Evolutionary conservation across 2,797 vertebrate genomes (phyloP).

Genomic region (Acanthornis magna): DNA sequence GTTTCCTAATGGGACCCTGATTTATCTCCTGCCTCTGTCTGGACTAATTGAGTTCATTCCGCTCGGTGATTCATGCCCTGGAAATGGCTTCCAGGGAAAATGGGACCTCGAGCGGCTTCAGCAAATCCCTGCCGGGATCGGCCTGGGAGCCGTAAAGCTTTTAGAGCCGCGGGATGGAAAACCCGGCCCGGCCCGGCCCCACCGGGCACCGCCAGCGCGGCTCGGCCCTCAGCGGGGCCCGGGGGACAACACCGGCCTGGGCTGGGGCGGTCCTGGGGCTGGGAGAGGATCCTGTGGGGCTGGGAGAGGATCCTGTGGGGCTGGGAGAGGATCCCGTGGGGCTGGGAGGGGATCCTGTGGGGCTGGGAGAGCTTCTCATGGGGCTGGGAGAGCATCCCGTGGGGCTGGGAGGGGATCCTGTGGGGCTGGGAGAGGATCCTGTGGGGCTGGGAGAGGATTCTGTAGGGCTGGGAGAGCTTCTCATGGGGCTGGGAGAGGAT

Average conservation of each 20-base stretch:
- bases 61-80: constrained; percentile 75
- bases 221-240: neutral
- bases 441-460: too few species aligned
- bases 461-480: too few species aligned
- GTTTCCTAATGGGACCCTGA: constrained; percentile 75
- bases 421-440: too few species aligned
- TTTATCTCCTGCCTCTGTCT: constrained; percentile 76
- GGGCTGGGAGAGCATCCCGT: too few species aligned
- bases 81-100: constrained; percentile 71
- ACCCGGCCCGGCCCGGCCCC: too few species aligned
- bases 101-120: constrained; percentile 42
- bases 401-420: neutral
- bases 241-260: neutral
- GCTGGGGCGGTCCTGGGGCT: neutral
- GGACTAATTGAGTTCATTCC: constrained; percentile 76
- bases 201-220: neutral
- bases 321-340: neutral
- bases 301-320: neutral
- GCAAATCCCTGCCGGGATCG: neutral
- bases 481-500: too few species aligned
- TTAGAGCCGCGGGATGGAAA: neutral
- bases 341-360: neutral
- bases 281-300: neutral
- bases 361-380: neutral
- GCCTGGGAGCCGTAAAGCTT: constrained; percentile 19